phyloP scores from a whole-genome alignment of 2,888 invertebrate species.

The Diachrysia chrysitis region DNA sequence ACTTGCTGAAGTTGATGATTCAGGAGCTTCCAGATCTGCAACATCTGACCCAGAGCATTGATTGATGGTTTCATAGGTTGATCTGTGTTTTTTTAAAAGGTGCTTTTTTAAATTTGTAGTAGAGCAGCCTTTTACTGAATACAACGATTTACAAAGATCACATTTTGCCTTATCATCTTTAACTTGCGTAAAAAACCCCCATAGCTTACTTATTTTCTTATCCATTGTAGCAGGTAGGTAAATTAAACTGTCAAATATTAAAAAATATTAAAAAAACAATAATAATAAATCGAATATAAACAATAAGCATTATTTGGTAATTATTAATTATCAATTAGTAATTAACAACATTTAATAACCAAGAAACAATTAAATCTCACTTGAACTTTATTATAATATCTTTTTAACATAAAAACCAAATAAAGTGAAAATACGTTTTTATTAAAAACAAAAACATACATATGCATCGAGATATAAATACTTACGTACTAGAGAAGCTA shows the following conservation, averaged over 20 bases:
- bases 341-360: too few species aligned
- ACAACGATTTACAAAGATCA: slow-evolving; percentile 47
- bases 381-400: too few species aligned
- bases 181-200: slow-evolving; percentile 35
- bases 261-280: background rate
- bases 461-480: too few species aligned
- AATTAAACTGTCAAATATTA: slow-evolving; percentile 10
- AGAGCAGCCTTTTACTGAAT: slow-evolving; percentile 50
- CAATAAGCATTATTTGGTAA: too few species aligned
- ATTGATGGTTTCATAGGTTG: slow-evolving; percentile 48
- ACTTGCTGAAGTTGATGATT: slow-evolving; percentile 35
- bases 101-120: slow-evolving; percentile 53
- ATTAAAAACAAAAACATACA: too few species aligned
- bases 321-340: too few species aligned
- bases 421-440: too few species aligned
- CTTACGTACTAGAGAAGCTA: too few species aligned
- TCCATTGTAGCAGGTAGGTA: slow-evolving; percentile 10
- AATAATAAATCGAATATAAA: too few species aligned
- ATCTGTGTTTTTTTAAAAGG: slow-evolving; percentile 44
- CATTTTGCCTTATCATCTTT: slow-evolving; percentile 46
- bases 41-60: slow-evolving; percentile 45
- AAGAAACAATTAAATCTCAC: too few species aligned
- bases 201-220: slow-evolving; percentile 21
- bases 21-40: slow-evolving; percentile 36
- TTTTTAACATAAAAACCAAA: too few species aligned